Percentiles rank a stretch among this genome's conserved stretches.
These are phyloP conservation scores for Mercenaria mercenaria DNA, from an alignment of 1,140 invertebrate genomes.

Conservation along the genomic window DNA sequence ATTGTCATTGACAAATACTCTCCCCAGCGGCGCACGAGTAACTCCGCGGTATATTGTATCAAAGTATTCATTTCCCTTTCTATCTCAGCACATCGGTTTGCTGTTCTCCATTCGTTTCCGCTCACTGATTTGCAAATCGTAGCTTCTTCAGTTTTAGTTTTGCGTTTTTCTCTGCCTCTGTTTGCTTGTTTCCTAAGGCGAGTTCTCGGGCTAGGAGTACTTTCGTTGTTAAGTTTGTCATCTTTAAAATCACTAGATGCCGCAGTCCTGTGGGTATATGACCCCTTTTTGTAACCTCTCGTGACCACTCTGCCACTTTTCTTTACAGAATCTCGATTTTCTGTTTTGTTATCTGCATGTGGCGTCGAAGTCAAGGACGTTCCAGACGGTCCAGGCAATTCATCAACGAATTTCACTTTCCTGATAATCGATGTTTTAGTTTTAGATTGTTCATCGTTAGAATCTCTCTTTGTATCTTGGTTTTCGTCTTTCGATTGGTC, in stretches of 20 bases:
- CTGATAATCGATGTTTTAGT: background rate
- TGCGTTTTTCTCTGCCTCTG: background rate
- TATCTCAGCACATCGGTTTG: background rate
- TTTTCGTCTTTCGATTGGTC: background rate
- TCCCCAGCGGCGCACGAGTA: constrained; percentile 36
- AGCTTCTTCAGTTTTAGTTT: background rate
- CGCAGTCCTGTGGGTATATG: background rate
- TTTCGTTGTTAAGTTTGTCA: background rate
- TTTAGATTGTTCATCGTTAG: background rate
- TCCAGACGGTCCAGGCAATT: background rate
- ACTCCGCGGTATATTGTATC: background rate
- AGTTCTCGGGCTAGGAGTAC: too few relatives aligned
- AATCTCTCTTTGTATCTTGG: background rate
- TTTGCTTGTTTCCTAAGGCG: background rate
- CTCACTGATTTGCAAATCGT: constrained; percentile 14
- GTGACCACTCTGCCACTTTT: background rate
- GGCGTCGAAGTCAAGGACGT: too few relatives aligned
- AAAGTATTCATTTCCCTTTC: constrained; percentile 36
- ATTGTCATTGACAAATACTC: constrained; percentile 51
- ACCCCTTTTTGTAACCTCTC: background rate
- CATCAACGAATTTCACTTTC: constrained; percentile 36
- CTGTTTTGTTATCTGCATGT: background rate
- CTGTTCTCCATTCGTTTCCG: constrained; percentile 1
- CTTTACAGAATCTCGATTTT: background rate
- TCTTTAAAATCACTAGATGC: background rate